Evolutionary conservation across 1,140 invertebrate genomes (phyloP), one percentile per base, ranked within the genome.

Genomic region (Bicyclus anynana): DNA sequence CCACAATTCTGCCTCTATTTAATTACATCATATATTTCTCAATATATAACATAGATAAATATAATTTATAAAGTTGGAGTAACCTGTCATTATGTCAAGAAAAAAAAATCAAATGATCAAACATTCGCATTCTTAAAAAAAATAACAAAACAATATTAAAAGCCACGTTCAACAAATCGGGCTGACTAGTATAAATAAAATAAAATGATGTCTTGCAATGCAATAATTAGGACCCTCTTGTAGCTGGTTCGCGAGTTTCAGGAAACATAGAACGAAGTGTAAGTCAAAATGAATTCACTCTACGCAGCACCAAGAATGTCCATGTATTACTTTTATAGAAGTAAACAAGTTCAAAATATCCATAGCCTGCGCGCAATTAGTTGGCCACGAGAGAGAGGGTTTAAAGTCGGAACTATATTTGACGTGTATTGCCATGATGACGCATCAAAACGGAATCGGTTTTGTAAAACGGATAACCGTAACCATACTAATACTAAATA

Each of bases 131-230:
- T 20, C 40, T 44, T 44, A 20, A 44, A 44, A 40, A 44, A 44
- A 44, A 44, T 38, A 38, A 38, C 16, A 44, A 20, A 44, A 44
- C 40, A 44, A 44, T 44, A 44, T 44, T 44, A 44, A 44, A 40
- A 40, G 13, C 37, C 37, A 14, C 37, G 14, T 40, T 40, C 17
- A 17, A 44, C 40, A 16, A 44, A 44, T 9, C 40, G 5, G 40
- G 18, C 40, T 44, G 40, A 44, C 40, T 44, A 44, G 40, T 20
- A 44, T 44, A 4, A n/a, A n/a, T n/a, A n/a, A 40, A 40, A 20
- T n/a, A 44, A 20, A 44, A 12, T 20, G 40, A 44, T 44, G 9
- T 44, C 5, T 44, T 44, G 37, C 16, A 17, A n/a, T n/a, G n/a
- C n/a, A n/a, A n/a, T n/a, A 17, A 38, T 38, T 13, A 16, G 37